Conservation (phyloP, 2,888 invertebrate species). For the Syritta pipiens region DNA sequence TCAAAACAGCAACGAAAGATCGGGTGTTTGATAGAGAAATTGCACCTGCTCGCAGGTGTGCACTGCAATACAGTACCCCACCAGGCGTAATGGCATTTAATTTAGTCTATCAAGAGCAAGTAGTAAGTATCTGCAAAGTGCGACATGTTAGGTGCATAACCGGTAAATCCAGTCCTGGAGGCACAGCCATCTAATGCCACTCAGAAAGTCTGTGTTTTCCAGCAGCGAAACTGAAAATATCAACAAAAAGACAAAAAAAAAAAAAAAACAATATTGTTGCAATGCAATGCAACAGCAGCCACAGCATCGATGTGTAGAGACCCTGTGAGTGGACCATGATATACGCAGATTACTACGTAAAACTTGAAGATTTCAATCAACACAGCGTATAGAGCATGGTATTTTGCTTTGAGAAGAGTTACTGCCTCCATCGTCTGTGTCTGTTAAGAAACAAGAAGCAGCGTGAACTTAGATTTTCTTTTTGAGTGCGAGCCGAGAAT, state of each 20-base stretch:
- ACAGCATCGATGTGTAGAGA: constrained; percentile 14
- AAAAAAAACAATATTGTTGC: constrained; percentile 26
- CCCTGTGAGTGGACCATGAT: constrained; percentile 33
- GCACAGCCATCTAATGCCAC: constrained; percentile 53
- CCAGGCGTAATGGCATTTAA: constrained; percentile 50
- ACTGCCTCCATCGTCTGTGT: constrained; percentile 1
- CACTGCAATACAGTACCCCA: neutral
- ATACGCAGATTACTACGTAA: constrained; percentile 27
- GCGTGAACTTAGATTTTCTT: constrained; percentile 48
- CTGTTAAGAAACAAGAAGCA: constrained; percentile 13
- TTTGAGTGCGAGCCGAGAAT: constrained; percentile 41
- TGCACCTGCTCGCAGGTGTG: constrained; percentile 63
- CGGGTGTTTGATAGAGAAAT: constrained; percentile 57
- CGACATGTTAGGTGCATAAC: constrained; percentile 58
- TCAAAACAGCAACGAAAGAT: constrained; percentile 45
- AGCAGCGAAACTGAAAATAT: constrained; percentile 64
- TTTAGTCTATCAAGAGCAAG: constrained; percentile 66
- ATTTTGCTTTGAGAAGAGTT: constrained; percentile 47
- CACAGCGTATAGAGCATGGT: constrained; percentile 40
- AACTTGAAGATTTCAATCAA: constrained; percentile 60
- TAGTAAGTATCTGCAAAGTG: constrained; percentile 20
- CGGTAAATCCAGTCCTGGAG: constrained; percentile 63
- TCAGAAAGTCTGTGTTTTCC: constrained; percentile 30
- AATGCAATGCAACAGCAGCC: constrained; percentile 33
- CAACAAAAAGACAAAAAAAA: constrained; percentile 22